These are phyloP conservation scores for Linepithema humile DNA, from an alignment of 1,140 invertebrate genomes.

Conservation along the genomic window DNA sequence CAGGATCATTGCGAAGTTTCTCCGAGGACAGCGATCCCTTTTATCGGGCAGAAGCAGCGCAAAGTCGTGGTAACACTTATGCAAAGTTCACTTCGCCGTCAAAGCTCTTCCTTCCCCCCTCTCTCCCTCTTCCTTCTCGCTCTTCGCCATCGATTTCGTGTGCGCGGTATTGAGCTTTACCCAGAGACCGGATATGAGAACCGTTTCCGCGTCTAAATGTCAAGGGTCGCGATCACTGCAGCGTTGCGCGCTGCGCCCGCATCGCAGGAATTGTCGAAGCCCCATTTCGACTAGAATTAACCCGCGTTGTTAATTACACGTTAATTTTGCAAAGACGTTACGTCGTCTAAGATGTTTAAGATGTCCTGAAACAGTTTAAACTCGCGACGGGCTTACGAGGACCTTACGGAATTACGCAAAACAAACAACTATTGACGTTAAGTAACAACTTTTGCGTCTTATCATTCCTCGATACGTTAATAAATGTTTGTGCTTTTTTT, in stretches of 20 bases:
- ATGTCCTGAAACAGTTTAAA: too few relatives aligned
- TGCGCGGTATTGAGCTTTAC: neutral
- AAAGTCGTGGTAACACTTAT: neutral
- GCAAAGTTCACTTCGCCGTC: neutral
- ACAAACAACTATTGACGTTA: too few relatives aligned
- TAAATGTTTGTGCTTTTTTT: too few relatives aligned
- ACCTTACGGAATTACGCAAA: neutral
- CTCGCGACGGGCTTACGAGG: too few relatives aligned
- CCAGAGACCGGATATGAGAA: slow-evolving; percentile 20
- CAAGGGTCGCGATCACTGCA: slow-evolving; percentile 26
- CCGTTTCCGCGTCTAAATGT: slow-evolving; percentile 35
- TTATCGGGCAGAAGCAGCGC: neutral
- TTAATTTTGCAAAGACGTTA: neutral
- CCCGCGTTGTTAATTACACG: neutral
- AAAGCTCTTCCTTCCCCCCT: too few relatives aligned
- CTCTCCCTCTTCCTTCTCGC: too few relatives aligned
- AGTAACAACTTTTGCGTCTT: too few relatives aligned
- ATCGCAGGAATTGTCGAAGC: neutral
- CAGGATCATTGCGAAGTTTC: neutral
- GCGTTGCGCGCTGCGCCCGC: neutral
- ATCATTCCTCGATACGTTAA: too few relatives aligned
- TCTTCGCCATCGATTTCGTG: neutral
- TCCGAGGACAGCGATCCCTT: neutral
- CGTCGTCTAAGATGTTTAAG: too few relatives aligned
- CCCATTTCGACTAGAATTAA: neutral